These are phyloP conservation scores for Entelurus aequoreus DNA, from an alignment of 2,113 vertebrate species.

Conservation along the genomic window DNA sequence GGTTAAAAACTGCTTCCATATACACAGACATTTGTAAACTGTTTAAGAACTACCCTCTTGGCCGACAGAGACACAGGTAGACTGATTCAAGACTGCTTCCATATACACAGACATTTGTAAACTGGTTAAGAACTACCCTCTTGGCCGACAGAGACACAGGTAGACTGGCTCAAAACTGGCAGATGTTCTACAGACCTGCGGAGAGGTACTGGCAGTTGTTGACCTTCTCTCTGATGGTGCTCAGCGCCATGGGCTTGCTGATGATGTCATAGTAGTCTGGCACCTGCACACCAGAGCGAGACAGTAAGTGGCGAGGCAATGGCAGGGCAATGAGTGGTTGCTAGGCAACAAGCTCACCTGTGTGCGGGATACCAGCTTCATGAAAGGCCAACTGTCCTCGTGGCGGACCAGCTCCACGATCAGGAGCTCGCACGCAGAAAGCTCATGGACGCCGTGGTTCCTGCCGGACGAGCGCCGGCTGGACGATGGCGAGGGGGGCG, in stretches of 20 bases:
- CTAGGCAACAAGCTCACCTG: conserved; percentile 72
- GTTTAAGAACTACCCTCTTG: too few species aligned
- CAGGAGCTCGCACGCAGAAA: conserved; percentile 92
- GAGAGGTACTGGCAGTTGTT: conserved; percentile 98
- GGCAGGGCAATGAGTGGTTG: background rate
- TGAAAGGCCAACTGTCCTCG: conserved; percentile 97
- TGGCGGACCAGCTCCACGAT: conserved; percentile 91
- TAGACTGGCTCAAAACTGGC: background rate
- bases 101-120: too few species aligned
- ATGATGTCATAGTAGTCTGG: conserved; percentile 98
- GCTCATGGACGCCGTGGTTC: conserved; percentile 87
- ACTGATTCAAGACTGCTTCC: background rate
- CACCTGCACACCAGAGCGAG: conserved; percentile 70
- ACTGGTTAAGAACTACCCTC: too few species aligned
- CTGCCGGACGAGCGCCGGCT: conserved; percentile 89
- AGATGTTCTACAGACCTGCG: conserved; percentile 67
- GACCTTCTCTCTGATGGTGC: conserved; percentile 95
- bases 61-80: background rate
- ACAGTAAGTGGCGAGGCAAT: background rate
- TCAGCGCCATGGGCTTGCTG: conserved; percentile 94
- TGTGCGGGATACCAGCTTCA: conserved; percentile 93
- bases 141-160: background rate
- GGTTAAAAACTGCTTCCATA: too few species aligned
- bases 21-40: too few species aligned
- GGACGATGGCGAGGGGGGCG: conserved; percentile 44